Percentiles rank a stretch among this genome's conserved stretches.
Evolutionary conservation across 2,888 invertebrate species (phyloP).

Genomic region (Lypha dubia): DNA sequence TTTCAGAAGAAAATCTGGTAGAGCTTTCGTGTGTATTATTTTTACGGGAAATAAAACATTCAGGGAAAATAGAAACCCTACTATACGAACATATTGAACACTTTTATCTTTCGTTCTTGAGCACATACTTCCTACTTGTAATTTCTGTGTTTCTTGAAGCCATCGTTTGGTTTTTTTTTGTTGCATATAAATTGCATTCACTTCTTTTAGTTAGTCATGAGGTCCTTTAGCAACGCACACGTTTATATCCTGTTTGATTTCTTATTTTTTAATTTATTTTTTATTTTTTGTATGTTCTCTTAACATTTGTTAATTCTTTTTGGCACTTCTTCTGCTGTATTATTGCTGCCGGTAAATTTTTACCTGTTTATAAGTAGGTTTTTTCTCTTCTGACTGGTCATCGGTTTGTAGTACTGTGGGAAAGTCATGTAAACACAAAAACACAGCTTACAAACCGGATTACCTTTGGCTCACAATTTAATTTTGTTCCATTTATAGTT

Average conservation of each 20-base stretch:
- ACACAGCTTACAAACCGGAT: not conserved
- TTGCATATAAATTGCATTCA: conserved; percentile 8
- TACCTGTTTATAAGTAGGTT: not conserved
- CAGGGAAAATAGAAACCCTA: no score
- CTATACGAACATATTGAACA: no score
- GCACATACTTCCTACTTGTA: no score
- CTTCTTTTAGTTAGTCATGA: conserved; percentile 41
- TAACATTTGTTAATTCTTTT: conserved; percentile 5
- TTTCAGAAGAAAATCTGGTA: no score
- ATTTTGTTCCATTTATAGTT: no score
- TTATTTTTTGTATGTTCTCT: not conserved
- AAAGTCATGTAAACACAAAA: not conserved
- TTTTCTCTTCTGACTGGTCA: not conserved
- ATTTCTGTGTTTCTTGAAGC: not conserved
- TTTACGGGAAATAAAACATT: no score
- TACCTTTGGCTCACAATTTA: no score
- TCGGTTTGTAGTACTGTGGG: not conserved
- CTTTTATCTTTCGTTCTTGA: no score
- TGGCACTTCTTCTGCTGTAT: conserved; percentile 45
- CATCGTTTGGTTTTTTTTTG: not conserved
- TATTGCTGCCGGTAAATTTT: conserved; percentile 16
- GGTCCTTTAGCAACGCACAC: conserved; percentile 41
- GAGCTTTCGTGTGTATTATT: no score
- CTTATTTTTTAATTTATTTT: conserved; percentile 25
- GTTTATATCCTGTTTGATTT: conserved; percentile 35